Evolutionary conservation across 2,797 vertebrate genomes (phyloP).

Genomic region (Podarcis lilfordi): DNA sequence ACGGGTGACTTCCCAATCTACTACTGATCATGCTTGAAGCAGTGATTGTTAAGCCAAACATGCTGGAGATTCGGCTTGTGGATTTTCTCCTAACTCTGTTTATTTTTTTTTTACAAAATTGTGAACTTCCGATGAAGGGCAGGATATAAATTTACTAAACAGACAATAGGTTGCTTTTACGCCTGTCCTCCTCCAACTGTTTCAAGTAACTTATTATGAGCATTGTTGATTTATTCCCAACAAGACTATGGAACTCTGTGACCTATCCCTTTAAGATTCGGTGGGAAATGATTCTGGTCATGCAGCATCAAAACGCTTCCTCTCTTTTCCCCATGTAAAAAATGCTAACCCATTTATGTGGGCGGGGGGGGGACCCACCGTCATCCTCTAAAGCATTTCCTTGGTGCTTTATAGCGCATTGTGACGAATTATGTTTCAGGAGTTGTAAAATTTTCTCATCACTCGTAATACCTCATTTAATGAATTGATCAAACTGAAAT

Average conservation of each 20-base stretch:
- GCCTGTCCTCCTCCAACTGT: too few relatives aligned
- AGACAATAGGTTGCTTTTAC: too few relatives aligned
- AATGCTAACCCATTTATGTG: constrained; percentile 70
- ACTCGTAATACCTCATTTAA: constrained; percentile 81
- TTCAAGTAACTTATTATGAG: too few relatives aligned
- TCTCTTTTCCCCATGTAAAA: constrained; percentile 53
- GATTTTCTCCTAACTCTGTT: too few relatives aligned
- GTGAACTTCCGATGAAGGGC: too few relatives aligned
- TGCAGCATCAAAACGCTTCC: constrained; percentile 60
- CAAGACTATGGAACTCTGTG: background rate
- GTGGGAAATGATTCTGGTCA: constrained; percentile 63
- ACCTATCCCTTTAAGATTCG: constrained; percentile 54
- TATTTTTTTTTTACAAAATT: too few relatives aligned
- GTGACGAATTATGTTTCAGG: constrained; percentile 77
- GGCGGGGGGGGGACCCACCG: background rate
- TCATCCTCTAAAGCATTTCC: constrained; percentile 66
- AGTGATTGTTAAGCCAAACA: too few relatives aligned
- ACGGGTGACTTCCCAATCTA: too few relatives aligned
- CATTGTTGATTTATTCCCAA: too few relatives aligned
- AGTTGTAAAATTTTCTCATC: constrained; percentile 72
- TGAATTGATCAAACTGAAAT: constrained; percentile 82
- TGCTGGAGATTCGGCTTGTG: too few relatives aligned
- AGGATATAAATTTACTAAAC: too few relatives aligned
- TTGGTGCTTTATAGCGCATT: constrained; percentile 70
- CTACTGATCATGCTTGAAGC: too few relatives aligned